Evolutionary conservation across 2,888 invertebrate species (phyloP).

Genomic region (Caenorhabditis zanzibari): DNA sequence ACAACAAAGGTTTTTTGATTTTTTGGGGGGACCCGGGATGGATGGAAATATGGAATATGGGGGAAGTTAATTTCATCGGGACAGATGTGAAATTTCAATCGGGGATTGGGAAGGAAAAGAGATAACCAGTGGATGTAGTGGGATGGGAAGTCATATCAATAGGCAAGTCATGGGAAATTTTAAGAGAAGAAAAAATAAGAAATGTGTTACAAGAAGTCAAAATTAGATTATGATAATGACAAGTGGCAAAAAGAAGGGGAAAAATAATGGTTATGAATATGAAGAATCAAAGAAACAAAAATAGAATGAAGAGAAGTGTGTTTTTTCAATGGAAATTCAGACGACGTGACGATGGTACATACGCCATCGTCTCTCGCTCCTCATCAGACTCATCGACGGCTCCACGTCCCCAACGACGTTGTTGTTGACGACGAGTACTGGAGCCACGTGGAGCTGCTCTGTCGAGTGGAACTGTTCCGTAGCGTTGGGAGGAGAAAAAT

Average conservation of each 20-base stretch:
- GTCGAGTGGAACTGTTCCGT: conserved; percentile 34
- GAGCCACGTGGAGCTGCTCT: conserved; percentile 31
- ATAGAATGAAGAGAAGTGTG: conserved; percentile 25
- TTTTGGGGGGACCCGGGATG: conserved; percentile 8
- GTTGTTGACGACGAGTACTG: conserved; percentile 35
- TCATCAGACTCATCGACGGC: conserved; percentile 58
- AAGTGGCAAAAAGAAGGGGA: neutral
- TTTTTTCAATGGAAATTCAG: conserved; percentile 26
- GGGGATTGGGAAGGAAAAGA: neutral
- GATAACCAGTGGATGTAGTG: conserved; percentile 2
- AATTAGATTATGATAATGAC: conserved; percentile 48
- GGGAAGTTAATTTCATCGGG: conserved; percentile 5
- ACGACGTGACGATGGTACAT: conserved; percentile 33
- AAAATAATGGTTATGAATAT: conserved; percentile 5
- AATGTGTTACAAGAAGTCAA: conserved; percentile 36
- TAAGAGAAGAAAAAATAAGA: neutral
- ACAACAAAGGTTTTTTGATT: conserved; percentile 15
- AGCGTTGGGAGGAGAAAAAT: conserved; percentile 24
- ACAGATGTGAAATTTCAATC: neutral
- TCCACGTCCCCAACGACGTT: conserved; percentile 61
- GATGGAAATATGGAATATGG: conserved; percentile 1
- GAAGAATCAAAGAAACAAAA: neutral
- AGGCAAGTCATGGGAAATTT: conserved; percentile 24
- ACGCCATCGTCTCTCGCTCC: conserved; percentile 37
- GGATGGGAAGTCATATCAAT: conserved; percentile 1